Evolutionary conservation across 2,797 vertebrate genomes (phyloP), one percentile per base, ranked within the genome.

Genomic region (Scyliorhinus canicula): DNA sequence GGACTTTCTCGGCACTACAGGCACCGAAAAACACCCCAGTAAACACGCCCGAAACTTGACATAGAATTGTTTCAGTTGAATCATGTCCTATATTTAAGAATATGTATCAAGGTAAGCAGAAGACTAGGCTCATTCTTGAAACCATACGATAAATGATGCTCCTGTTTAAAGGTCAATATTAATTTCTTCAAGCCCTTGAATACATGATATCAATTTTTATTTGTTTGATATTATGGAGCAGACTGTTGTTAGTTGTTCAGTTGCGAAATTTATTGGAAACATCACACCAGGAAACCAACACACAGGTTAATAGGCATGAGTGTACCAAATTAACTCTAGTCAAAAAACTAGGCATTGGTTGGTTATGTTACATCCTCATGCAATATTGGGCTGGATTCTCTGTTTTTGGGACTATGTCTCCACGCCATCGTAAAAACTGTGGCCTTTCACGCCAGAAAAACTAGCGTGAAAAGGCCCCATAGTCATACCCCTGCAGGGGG

Each of bases 201-300:
- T 63, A 86, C 9, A 71, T 40, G 74, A 55, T 82, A 85, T 86
- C 67, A 24, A 67, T 86, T 60, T 95, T 95, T 85, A 57, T 67
- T 95, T 7, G n/a, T 40, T 60, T 63, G 26, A 50, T 65, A 86
- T 44, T 9, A 44, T 85, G 31, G 60, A 93, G 60, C 31, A 69
- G 26, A 12, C 44, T 44, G 26, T 5, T 65, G 28, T 28, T 1
- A 14, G 16, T 93, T 44, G 40, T 28, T 47, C 40, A 44, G n/a
- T 93, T 69, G 91, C 47, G 63, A 47, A 47, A 93, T 93, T 69
- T 93, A 65, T 69, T 11, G 5, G 50, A 67, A 93, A 28, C 69
- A 47, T 67, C 63, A 57, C n/a, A 12, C 85, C 16, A 19, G 52
- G 52, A 88, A 88, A 88, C 47, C 28, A 35, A n/a, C 85, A 88